Conservation (phyloP, 2,888 invertebrate species). For the Liodrosophila aerea region DNA sequence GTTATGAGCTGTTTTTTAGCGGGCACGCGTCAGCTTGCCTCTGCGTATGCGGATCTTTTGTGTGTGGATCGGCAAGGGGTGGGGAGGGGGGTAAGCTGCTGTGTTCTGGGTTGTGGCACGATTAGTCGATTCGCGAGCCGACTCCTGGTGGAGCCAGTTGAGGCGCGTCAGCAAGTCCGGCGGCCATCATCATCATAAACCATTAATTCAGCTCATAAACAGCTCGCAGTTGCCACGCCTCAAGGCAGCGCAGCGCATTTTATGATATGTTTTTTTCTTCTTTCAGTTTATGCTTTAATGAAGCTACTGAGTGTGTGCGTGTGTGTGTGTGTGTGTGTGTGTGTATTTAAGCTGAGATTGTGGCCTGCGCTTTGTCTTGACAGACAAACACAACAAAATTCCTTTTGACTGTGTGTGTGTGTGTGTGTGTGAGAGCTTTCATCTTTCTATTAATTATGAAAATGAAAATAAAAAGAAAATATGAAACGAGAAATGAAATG, state of each 20-base stretch:
- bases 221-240: conserved; percentile 54
- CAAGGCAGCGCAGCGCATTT: conserved; percentile 11
- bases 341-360: conserved; percentile 14
- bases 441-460: conserved; percentile 63
- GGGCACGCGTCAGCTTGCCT: too few relatives aligned
- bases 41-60: too few relatives aligned
- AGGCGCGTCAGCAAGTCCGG: conserved; percentile 35
- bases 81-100: neutral
- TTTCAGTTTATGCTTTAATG: conserved; percentile 20
- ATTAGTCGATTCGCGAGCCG: conserved; percentile 15
- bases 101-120: conserved; percentile 2
- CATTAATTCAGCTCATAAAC: conserved; percentile 70
- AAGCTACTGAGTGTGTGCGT: conserved; percentile 5
- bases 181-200: conserved; percentile 65
- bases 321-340: conserved; percentile 1
- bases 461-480: conserved; percentile 41
- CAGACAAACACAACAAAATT: conserved; percentile 6
- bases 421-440: conserved; percentile 21
- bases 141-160: conserved; percentile 23
- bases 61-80: neutral
- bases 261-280: conserved; percentile 1
- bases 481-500: conserved; percentile 6
- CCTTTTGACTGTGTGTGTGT: conserved; percentile 1
- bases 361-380: conserved; percentile 6
- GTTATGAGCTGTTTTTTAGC: neutral